phyloP scores from a whole-genome alignment of 2,113 vertebrate genomes.

The Heptranchias perlo region DNA sequence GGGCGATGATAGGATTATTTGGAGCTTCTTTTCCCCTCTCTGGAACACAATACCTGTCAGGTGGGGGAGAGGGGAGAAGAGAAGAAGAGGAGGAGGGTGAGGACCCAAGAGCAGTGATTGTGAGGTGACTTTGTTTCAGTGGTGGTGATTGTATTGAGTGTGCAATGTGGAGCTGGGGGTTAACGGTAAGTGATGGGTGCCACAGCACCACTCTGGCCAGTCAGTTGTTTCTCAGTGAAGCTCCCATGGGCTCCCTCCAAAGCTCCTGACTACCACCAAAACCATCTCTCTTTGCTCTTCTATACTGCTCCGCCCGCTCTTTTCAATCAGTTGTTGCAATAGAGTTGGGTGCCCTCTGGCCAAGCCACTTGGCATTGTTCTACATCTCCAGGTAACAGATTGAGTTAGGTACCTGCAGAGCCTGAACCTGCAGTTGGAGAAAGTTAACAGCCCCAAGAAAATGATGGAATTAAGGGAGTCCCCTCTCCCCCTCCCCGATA shows the following conservation, averaged over 20 bases:
- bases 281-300: background rate
- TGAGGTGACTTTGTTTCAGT: too few species aligned
- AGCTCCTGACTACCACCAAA: background rate
- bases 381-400: background rate
- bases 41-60: too few species aligned
- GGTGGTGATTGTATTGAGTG: background rate
- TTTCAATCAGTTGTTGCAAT: background rate
- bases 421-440: background rate
- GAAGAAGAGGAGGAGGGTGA: too few species aligned
- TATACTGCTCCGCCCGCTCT: background rate
- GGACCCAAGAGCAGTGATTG: background rate
- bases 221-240: background rate
- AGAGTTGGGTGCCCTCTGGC: background rate
- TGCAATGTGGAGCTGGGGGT: background rate
- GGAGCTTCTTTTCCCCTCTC: background rate
- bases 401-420: background rate
- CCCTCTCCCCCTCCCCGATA: background rate
- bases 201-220: too few species aligned
- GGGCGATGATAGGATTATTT: background rate
- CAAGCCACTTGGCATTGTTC: background rate
- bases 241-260: background rate
- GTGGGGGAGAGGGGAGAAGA: background rate
- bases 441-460: background rate
- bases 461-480: background rate
- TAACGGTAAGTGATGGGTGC: too few species aligned